Conservation (phyloP, 2,888 invertebrate genomes). For the Imbricaverruca yamaguchii region DNA sequence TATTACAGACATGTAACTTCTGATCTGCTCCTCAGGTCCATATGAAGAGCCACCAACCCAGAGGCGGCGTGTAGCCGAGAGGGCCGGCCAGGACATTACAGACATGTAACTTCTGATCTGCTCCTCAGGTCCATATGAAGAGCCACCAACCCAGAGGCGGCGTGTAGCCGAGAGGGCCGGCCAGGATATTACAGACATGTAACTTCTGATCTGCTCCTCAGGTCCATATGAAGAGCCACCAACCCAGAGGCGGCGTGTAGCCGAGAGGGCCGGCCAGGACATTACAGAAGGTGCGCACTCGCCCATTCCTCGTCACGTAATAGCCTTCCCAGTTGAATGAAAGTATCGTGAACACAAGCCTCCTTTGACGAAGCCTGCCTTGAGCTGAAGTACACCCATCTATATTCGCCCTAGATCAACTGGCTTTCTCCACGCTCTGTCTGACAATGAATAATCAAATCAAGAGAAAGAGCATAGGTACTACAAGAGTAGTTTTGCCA, state of each 20-base stretch:
- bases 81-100: constrained; percentile 33
- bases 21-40: constrained; percentile 25
- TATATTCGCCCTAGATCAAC: too few relatives aligned
- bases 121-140: constrained; percentile 30
- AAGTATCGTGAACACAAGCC: too few relatives aligned
- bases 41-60: constrained; percentile 32
- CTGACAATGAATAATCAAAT: too few relatives aligned
- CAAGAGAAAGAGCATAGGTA: too few relatives aligned
- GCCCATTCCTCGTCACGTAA: too few relatives aligned
- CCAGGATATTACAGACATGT: constrained; percentile 32
- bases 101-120: constrained; percentile 15
- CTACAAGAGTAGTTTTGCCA: too few relatives aligned
- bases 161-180: constrained; percentile 33
- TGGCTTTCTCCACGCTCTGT: too few relatives aligned
- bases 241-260: constrained; percentile 32
- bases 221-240: constrained; percentile 32
- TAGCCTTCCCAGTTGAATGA: too few relatives aligned
- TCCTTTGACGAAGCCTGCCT: too few relatives aligned
- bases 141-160: constrained; percentile 31
- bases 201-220: background rate
- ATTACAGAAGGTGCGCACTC: constrained; percentile 32
- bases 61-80: constrained; percentile 32
- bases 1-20: constrained; percentile 31
- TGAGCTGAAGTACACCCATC: too few relatives aligned
- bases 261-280: constrained; percentile 33